A percentile compares a stretch with the other conserved stretches of the same genome.
Conservation (phyloP, 2,797 vertebrate species). For the Scyliorhinus canicula region DNA sequence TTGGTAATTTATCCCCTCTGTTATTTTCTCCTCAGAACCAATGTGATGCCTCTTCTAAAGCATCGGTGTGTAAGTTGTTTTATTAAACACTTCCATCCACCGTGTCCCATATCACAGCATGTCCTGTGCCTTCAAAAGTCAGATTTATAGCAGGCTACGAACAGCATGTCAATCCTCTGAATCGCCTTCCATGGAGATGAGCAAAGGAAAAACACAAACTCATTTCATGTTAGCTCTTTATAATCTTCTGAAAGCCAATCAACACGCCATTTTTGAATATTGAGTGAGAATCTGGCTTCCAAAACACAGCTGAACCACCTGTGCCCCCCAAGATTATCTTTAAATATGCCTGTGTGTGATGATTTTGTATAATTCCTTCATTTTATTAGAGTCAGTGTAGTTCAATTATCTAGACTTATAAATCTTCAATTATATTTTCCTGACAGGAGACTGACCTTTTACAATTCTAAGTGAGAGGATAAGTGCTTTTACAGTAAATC, state of each 20-base stretch:
- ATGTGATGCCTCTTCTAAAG: neutral
- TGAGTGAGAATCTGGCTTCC: neutral
- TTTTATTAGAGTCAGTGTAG: neutral
- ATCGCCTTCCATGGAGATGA: neutral
- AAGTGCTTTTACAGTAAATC: constrained; percentile 27
- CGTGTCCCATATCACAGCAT: neutral
- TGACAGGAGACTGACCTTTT: constrained; percentile 18
- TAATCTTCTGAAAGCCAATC: neutral
- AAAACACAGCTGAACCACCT: constrained; percentile 1
- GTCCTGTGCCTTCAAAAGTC: neutral
- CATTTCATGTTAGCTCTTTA: neutral
- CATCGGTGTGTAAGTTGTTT: neutral
- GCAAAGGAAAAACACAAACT: neutral
- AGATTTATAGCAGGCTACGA: neutral
- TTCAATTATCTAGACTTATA: constrained; percentile 17
- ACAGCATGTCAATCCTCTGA: neutral
- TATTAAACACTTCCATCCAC: neutral
- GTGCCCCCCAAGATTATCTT: neutral
- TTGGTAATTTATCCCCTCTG: neutral
- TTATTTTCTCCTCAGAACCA: neutral
- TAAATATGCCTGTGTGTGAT: neutral
- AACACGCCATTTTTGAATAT: neutral
- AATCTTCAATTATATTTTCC: constrained; percentile 14
- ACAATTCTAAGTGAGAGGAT: constrained; percentile 8
- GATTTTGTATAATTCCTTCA: constrained; percentile 2